These are phyloP conservation scores for Heterotis niloticus DNA, from an alignment of 2,113 vertebrate species.

Conservation along the genomic window DNA sequence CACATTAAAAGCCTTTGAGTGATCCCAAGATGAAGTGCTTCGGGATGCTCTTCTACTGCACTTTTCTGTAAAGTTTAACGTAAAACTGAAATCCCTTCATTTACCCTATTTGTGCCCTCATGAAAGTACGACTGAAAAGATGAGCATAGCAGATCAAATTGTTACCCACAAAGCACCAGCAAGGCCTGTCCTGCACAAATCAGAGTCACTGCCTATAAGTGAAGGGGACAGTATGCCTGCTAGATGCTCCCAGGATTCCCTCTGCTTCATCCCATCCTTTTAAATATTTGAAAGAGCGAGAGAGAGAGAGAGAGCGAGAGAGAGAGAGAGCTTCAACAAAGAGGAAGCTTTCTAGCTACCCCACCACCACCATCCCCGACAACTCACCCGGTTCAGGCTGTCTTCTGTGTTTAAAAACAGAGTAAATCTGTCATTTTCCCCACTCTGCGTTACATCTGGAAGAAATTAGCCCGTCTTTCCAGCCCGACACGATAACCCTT, in stretches of 20 bases:
- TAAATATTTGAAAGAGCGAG: background rate
- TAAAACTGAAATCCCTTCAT: too few relatives aligned
- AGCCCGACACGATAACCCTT: slow-evolving; percentile 56
- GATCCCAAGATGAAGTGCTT: too few relatives aligned
- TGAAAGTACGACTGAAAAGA: too few relatives aligned
- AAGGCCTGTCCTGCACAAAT: background rate
- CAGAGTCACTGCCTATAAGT: slow-evolving; percentile 27
- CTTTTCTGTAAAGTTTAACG: too few relatives aligned
- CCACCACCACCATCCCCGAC: slow-evolving; percentile 56
- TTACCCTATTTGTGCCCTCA: too few relatives aligned
- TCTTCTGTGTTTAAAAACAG: slow-evolving; percentile 64
- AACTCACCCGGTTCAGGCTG: slow-evolving; percentile 55
- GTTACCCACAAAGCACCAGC: too few relatives aligned
- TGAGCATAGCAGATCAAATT: too few relatives aligned
- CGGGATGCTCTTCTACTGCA: too few relatives aligned
- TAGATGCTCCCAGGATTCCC: background rate
- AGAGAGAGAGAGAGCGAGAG: background rate
- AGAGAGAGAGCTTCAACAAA: slow-evolving; percentile 36
- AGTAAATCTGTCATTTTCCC: slow-evolving; percentile 70
- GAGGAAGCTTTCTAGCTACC: slow-evolving; percentile 57
- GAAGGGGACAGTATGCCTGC: background rate
- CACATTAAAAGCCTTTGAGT: too few relatives aligned
- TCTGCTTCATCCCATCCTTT: background rate
- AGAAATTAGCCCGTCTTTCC: slow-evolving; percentile 63
- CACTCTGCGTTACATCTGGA: slow-evolving; percentile 58